phyloP scores from a whole-genome alignment of 2,797 vertebrate genomes.

The Cirrhinus molitorella region DNA sequence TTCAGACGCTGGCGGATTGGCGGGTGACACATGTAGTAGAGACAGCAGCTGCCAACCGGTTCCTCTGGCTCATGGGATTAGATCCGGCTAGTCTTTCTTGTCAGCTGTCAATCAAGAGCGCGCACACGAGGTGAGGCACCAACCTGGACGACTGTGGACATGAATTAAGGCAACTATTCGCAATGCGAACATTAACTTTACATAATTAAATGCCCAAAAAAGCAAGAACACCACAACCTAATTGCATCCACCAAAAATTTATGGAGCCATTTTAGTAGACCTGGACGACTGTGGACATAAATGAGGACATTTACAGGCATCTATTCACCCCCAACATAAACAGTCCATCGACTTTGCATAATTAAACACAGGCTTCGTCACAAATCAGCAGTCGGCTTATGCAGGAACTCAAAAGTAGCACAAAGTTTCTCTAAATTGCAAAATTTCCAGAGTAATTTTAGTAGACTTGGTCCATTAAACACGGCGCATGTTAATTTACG shows the following conservation, averaged over 20 bases:
- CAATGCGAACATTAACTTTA: neutral
- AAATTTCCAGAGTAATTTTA: slow-evolving; percentile 57
- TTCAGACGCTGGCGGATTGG: slow-evolving; percentile 70
- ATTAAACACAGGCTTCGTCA: neutral
- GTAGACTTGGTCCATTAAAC: slow-evolving; percentile 54
- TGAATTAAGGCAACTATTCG: slow-evolving; percentile 3
- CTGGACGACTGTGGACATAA: slow-evolving; percentile 1
- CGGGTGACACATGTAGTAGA: slow-evolving; percentile 61
- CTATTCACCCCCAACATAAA: neutral
- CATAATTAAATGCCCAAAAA: neutral
- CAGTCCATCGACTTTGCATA: neutral
- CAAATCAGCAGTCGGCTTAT: neutral
- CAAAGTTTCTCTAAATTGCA: slow-evolving; percentile 25
- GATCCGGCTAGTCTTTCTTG: slow-evolving; percentile 35
- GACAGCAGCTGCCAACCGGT: slow-evolving; percentile 20
- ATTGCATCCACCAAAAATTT: slow-evolving; percentile 54
- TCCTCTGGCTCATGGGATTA: slow-evolving; percentile 68
- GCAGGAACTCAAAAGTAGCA: neutral
- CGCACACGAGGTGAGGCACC: slow-evolving; percentile 23
- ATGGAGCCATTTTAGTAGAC: slow-evolving; percentile 57
- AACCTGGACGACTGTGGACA: slow-evolving; percentile 10
- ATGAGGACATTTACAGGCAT: neutral
- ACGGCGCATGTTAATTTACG: slow-evolving; percentile 64
- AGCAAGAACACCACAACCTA: no score
- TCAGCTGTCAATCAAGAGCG: slow-evolving; percentile 45